phyloP scores from a whole-genome alignment of 1,140 invertebrate species.

The Solenopsis invicta region DNA sequence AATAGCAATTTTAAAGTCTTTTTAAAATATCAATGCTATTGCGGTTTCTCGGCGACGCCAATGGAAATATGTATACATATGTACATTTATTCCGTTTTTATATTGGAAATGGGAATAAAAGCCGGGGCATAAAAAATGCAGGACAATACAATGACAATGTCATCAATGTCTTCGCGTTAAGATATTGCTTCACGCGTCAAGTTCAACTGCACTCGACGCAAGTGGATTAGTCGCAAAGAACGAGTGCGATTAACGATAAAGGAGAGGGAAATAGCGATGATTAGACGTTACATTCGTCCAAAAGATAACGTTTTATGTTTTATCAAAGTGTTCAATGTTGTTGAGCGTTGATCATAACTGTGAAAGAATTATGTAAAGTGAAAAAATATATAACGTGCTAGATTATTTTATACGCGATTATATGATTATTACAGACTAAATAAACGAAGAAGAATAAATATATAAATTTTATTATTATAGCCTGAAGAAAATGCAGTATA shows the following conservation, averaged over 20 bases:
- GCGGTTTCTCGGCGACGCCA: neutral
- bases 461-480: neutral
- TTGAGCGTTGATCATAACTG: neutral
- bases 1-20: neutral
- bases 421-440: neutral
- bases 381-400: neutral
- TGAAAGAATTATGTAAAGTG: neutral
- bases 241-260: conserved; percentile 17
- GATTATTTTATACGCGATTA: neutral
- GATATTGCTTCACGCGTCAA: conserved; percentile 20
- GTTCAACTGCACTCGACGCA: neutral
- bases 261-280: neutral
- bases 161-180: conserved; percentile 28
- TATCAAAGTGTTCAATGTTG: neutral
- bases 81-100: neutral
- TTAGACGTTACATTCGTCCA: neutral
- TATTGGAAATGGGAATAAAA: neutral
- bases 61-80: neutral
- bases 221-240: neutral
- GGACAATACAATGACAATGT: neutral
- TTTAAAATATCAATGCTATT: neutral
- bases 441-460: neutral
- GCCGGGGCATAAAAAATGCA: conserved; percentile 7
- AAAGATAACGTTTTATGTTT: conserved; percentile 1
- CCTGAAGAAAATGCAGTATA: neutral